phyloP scores from a whole-genome alignment of 1,140 invertebrate species.

The Papilio aristodemus region DNA sequence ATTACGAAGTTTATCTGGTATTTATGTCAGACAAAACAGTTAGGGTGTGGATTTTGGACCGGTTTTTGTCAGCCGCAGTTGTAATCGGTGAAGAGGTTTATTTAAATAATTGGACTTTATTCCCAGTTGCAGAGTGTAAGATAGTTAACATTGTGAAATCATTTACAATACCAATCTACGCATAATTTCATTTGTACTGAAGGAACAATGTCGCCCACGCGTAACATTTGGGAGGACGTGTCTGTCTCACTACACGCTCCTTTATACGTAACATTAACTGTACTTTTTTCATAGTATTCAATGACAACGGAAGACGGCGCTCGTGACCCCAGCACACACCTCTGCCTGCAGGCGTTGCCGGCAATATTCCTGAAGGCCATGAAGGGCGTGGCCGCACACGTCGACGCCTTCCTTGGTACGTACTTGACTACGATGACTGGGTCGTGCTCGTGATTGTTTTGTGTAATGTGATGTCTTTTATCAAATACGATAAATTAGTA shows the following conservation, averaged over 20 bases:
- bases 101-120: too few relatives aligned
- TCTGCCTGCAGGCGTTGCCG: conserved; percentile 92
- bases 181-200: too few relatives aligned
- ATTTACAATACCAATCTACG: neutral
- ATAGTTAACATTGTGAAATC: neutral
- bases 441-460: neutral
- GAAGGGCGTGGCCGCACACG: conserved; percentile 94
- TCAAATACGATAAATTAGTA: neutral
- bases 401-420: conserved; percentile 97
- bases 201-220: too few relatives aligned
- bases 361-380: conserved; percentile 96
- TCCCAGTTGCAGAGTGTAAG: too few relatives aligned
- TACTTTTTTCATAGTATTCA: conserved; percentile 80
- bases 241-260: too few relatives aligned
- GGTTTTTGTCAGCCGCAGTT: too few relatives aligned
- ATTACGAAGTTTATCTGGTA: too few relatives aligned
- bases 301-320: conserved; percentile 86
- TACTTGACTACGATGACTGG: neutral
- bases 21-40: too few relatives aligned
- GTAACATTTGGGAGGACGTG: too few relatives aligned
- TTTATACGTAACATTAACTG: too few relatives aligned
- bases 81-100: too few relatives aligned
- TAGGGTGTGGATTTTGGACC: too few relatives aligned
- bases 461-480: neutral
- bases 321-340: conserved; percentile 94